Percentiles rank a stretch among this genome's conserved stretches.
These are phyloP conservation scores for Eulithis testata DNA, from an alignment of 2,888 invertebrate species.

Conservation along the genomic window DNA sequence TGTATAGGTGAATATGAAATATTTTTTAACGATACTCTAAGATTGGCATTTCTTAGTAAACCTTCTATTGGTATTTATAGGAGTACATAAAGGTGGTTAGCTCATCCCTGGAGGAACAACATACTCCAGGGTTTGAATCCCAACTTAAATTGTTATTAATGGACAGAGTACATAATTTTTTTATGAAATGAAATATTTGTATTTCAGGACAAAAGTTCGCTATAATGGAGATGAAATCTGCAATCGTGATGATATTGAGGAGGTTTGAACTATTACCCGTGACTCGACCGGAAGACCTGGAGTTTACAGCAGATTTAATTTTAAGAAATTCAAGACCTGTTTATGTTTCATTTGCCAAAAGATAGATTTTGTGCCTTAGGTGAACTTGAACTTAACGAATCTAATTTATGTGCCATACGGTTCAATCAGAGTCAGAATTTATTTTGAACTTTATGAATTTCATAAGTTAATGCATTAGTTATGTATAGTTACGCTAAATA, in stretches of 20 bases:
- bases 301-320: constrained; percentile 66
- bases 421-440: no score
- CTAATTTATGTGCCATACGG: no score
- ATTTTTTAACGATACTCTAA: no score
- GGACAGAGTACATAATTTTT: no score
- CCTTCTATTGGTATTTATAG: no score
- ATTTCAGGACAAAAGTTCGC: constrained; percentile 86
- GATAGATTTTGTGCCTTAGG: constrained; percentile 27
- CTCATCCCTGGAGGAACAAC: no score
- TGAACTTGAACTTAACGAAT: no score
- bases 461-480: not conserved
- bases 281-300: constrained; percentile 71
- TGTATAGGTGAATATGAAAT: constrained; percentile 74
- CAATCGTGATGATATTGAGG: constrained; percentile 77
- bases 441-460: not conserved
- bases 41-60: no score
- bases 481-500: not conserved
- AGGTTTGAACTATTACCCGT: constrained; percentile 76
- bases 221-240: constrained; percentile 85
- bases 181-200: not conserved
- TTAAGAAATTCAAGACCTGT: constrained; percentile 67
- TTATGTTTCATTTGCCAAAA: constrained; percentile 61
- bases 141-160: no score
- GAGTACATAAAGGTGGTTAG: no score
- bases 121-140: no score